Evolutionary conservation across 2,113 vertebrate genomes (phyloP), one percentile per base, ranked within the genome.

Genomic region (Orycteropus afer): DNA sequence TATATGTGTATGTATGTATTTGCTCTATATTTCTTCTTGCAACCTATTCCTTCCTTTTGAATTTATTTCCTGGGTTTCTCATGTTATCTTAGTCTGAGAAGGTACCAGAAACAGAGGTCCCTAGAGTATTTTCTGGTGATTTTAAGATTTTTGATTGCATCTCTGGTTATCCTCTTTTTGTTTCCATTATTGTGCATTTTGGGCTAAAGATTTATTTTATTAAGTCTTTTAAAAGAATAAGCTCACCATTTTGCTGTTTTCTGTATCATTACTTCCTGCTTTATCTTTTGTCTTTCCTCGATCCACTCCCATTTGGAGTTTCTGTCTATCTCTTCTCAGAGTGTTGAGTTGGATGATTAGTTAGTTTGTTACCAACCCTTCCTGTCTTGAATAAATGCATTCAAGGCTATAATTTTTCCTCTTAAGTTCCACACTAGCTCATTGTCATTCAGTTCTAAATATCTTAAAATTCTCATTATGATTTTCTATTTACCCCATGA

Each of bases 391-490:
- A 90, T 85, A 92, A 95, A 61, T 23, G 22, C 27, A 47, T 63
- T 47, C 29, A 83, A 95, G 51, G 69, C 86, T 89, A 80, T 51
- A 89, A 40, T 95, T 95, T 92, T 67, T 23, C 73, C 77, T 74
- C 90, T 49, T 49, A 82, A 74, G 59, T 92, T 95, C 53, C 53
- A 61, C 49, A 78, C 94, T 85, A 92, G 51, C 77, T 94, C 90
- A 91, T 67, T 88, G 77, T 82, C 84, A 63, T 40, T 96, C 61
- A 18, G 34, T 85, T 93, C 95, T 90, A 85, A 92, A 95, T 49
- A 94, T 87, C 71, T 94, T 81, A 11, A 53, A 65, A 81, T 93
- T 94, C 92, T 61, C 65, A 55, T 63, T 76, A 84, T 79, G 63
- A 85, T 63, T 42, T 77, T 95, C 42, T 84, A 71, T n/a, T 61